A percentile compares a stretch with the other conserved stretches of the same genome.
Evolutionary conservation across 2,113 vertebrate species (phyloP).

Genomic region (Micronisus gabar): DNA sequence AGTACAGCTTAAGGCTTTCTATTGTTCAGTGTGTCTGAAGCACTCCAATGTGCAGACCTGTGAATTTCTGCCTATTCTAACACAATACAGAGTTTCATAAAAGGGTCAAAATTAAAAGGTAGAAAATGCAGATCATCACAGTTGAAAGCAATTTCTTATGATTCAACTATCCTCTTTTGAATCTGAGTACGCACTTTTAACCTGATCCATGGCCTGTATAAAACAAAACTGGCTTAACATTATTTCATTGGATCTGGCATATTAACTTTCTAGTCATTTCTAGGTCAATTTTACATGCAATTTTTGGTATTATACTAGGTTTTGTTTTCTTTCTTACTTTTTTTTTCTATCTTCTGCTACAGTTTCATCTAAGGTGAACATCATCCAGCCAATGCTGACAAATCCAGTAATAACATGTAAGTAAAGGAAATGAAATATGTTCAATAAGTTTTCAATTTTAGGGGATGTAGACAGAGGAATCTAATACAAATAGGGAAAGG

Average conservation of each 20-base stretch:
- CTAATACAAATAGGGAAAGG: not conserved
- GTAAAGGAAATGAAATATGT: not conserved
- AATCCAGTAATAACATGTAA: slow-evolving; percentile 49
- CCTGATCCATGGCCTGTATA: not conserved
- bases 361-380: not conserved
- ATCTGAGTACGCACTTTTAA: not conserved
- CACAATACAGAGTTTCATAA: not conserved
- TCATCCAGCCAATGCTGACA: slow-evolving; percentile 23
- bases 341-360: not conserved
- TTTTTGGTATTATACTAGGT: not conserved
- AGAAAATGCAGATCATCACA: not conserved
- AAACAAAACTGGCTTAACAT: not conserved
- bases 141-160: not conserved
- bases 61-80: not conserved
- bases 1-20: not conserved
- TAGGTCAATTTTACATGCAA: not conserved
- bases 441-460: not conserved
- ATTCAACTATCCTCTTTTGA: not conserved
- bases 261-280: not conserved
- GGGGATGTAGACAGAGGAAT: not conserved
- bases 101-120: not conserved
- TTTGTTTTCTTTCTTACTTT: not conserved
- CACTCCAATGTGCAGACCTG: not conserved
- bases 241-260: not conserved
- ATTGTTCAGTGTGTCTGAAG: not conserved